phyloP scores from a whole-genome alignment of 2,797 vertebrate genomes.

The Myotis daubentonii region DNA sequence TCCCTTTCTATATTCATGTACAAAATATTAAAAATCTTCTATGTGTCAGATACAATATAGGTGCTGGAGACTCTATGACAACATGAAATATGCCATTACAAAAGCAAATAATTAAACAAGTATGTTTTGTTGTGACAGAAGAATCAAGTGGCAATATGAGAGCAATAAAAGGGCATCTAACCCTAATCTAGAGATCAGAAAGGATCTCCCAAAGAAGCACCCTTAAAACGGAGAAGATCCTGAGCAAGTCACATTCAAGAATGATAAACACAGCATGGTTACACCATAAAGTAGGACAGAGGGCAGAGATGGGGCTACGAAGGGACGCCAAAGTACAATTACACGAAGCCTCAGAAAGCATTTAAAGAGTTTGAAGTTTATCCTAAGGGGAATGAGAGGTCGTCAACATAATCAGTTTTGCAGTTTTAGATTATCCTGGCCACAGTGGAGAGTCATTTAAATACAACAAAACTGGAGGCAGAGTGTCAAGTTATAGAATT shows the following conservation, averaged over 20 bases:
- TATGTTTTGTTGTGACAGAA: slow-evolving; percentile 33
- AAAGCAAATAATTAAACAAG: slow-evolving; percentile 38
- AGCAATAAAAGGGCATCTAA: not conserved
- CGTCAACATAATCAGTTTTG: not conserved
- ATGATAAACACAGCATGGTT: not conserved
- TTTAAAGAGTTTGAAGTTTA: not conserved
- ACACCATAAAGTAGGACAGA: not conserved
- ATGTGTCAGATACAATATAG: not conserved
- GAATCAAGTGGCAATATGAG: not conserved
- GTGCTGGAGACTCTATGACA: not conserved
- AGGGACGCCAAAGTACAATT: not conserved
- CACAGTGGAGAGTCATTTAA: not conserved
- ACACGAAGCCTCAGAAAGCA: not conserved
- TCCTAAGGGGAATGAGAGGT: not conserved
- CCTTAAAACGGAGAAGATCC: not conserved
- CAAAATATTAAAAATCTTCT: slow-evolving; percentile 15
- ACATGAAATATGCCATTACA: not conserved
- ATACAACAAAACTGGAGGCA: slow-evolving; percentile 32
- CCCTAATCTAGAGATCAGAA: not conserved
- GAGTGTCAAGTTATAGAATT: not conserved
- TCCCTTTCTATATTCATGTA: not conserved
- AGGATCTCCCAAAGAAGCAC: not conserved
- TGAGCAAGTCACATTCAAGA: not conserved
- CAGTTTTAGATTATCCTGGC: not conserved
- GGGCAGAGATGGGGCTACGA: not conserved